These are phyloP conservation scores for Ischnus inquisitorius DNA, from an alignment of 2,888 invertebrate species.

Conservation along the genomic window DNA sequence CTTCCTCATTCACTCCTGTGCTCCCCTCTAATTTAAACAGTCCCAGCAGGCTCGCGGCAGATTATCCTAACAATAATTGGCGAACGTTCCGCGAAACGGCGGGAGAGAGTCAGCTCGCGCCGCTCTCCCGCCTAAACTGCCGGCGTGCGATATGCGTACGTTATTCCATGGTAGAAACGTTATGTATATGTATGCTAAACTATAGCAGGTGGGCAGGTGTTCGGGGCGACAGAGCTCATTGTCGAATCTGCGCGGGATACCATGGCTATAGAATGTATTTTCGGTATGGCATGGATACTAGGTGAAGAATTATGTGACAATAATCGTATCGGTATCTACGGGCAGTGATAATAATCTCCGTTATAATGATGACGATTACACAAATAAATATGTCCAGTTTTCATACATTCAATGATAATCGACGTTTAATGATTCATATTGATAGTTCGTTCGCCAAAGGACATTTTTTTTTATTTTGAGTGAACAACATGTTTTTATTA, in stretches of 20 bases:
- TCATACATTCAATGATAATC: not conserved
- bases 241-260: slow-evolving; percentile 63
- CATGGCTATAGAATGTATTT: slow-evolving; percentile 36
- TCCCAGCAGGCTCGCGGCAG: slow-evolving; percentile 82
- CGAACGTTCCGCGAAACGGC: slow-evolving; percentile 62
- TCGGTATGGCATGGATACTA: slow-evolving; percentile 43
- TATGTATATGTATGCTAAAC: slow-evolving; percentile 59
- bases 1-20: slow-evolving; percentile 59
- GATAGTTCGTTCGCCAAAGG: not conserved
- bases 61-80: slow-evolving; percentile 83
- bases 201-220: slow-evolving; percentile 57
- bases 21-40: slow-evolving; percentile 81
- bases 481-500: not conserved
- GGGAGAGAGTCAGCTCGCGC: slow-evolving; percentile 5
- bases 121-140: slow-evolving; percentile 64
- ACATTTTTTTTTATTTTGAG: not conserved
- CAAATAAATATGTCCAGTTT: slow-evolving; percentile 25
- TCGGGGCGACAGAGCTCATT: slow-evolving; percentile 59
- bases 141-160: slow-evolving; percentile 67
- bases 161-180: slow-evolving; percentile 52
- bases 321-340: slow-evolving; percentile 64
- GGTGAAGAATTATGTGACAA: slow-evolving; percentile 70
- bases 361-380: slow-evolving; percentile 42
- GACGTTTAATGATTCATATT: not conserved
- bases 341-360: slow-evolving; percentile 59